These are phyloP conservation scores for Pseudopodoces humilis DNA, from an alignment of 2,113 vertebrate species.

Conservation along the genomic window DNA sequence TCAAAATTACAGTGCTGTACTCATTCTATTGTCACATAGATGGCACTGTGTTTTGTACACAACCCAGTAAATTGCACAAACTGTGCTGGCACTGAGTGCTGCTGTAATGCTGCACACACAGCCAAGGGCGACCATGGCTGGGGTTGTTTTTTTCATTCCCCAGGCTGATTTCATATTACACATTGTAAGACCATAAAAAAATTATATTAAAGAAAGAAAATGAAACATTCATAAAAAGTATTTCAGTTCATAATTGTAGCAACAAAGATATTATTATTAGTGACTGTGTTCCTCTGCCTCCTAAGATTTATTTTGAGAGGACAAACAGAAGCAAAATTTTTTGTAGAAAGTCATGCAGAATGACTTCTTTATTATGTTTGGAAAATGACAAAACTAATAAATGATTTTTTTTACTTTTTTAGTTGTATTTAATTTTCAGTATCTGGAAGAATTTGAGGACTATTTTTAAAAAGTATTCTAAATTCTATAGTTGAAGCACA, in stretches of 20 bases:
- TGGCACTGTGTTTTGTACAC: background rate
- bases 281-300: background rate
- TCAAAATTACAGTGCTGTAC: background rate
- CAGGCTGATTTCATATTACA: background rate
- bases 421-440: background rate
- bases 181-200: background rate
- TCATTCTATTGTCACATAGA: background rate
- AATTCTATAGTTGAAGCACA: background rate
- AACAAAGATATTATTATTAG: background rate
- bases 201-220: background rate
- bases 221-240: background rate
- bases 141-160: background rate
- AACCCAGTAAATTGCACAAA: background rate
- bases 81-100: background rate
- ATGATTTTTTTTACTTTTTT: accelerated
- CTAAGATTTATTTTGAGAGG: background rate
- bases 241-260: background rate
- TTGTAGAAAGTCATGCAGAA: background rate
- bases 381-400: background rate
- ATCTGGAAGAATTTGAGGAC: background rate
- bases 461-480: background rate
- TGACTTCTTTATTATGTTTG: background rate
- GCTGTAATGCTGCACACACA: background rate
- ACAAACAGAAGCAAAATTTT: background rate
- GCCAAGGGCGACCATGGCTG: background rate